phyloP scores from a whole-genome alignment of 2,888 invertebrate species.

The Drosophila austrosaltans region DNA sequence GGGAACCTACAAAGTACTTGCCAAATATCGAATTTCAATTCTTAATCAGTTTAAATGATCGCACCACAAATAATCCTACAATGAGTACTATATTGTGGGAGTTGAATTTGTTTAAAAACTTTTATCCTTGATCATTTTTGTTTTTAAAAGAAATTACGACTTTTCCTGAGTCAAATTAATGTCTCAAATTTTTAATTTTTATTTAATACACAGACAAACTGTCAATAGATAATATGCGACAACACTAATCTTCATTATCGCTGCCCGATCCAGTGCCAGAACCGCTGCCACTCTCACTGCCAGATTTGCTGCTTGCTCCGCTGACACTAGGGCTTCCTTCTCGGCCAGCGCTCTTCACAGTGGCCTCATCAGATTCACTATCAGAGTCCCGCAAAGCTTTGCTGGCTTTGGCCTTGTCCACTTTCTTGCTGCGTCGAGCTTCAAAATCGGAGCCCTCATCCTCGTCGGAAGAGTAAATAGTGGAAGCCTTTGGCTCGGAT shows the following conservation, averaged over 20 bases:
- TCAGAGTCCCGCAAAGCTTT: slow-evolving; percentile 92
- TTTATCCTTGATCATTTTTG: too few relatives aligned
- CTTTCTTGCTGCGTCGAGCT: slow-evolving; percentile 88
- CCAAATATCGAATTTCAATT: too few relatives aligned
- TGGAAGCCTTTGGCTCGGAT: slow-evolving; percentile 82
- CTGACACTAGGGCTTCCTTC: slow-evolving; percentile 54
- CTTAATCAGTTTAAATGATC: too few relatives aligned
- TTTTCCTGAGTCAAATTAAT: too few relatives aligned
- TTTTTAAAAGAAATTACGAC: background rate
- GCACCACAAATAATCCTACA: too few relatives aligned
- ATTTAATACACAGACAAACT: slow-evolving; percentile 19
- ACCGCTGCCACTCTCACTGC: slow-evolving; percentile 51
- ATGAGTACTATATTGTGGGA: too few relatives aligned
- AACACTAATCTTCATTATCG: slow-evolving; percentile 60
- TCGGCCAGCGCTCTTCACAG: slow-evolving; percentile 62
- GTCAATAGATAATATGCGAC: background rate
- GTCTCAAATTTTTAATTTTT: slow-evolving; percentile 6
- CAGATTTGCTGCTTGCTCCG: slow-evolving; percentile 51
- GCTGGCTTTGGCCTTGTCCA: slow-evolving; percentile 90
- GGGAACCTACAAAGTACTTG: background rate
- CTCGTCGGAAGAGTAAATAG: slow-evolving; percentile 95
- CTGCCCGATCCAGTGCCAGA: slow-evolving; percentile 61
- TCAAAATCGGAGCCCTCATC: slow-evolving; percentile 91
- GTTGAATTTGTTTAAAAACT: too few relatives aligned
- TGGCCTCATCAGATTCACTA: slow-evolving; percentile 84